Evolutionary conservation across 2,797 vertebrate genomes (phyloP), one percentile per base, ranked within the genome.

Genomic region (Philypnodon macrostomus): DNA sequence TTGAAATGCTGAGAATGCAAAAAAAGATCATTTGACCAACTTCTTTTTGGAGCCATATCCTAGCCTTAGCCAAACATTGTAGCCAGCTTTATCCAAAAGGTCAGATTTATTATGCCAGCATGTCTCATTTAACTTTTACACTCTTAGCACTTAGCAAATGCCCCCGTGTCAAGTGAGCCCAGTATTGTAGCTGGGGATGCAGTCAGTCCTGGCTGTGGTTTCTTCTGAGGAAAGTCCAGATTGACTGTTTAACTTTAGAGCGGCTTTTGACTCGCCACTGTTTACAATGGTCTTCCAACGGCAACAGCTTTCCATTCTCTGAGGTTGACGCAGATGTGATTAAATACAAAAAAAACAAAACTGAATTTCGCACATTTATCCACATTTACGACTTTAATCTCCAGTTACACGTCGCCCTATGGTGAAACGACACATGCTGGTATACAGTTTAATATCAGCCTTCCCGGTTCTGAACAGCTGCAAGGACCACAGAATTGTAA

Each of bases 271-370:
- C 21, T 16, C n/a, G 10, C 39, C 34, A 39, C 45, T 24, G 41
- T 47, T 67, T 41, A 52, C 23, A 53, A 15, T 24, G 52, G 46
- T 19, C 14, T 42, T 52, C 47, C 57, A 29, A 38, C 31, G 34
- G 23, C 24, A 44, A 36, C 24, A 36, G 41, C 24, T 15, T 32
- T 37, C 23, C 38, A 49, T 29, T 46, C 38, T 47, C 47, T 33
- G 21, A 40, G 30, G 2, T 5, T 35, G 33, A 14, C n/a, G 1
- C 46, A 50, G 46, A 55, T 46, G 51, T 47, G 31, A 51, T 23
- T 41, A 33, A 24, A 2, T 8, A 5, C 2, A 14, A 14, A 12
- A 21, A 23, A 19, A 46, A 47, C 51, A 39, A 39, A 4, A n/a
- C 16, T 4, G 14, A 6, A 26, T 48, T 47, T 33, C 16, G 34